phyloP scores from a whole-genome alignment of 1,140 invertebrate genomes.

The Penaeus vannamei region DNA sequence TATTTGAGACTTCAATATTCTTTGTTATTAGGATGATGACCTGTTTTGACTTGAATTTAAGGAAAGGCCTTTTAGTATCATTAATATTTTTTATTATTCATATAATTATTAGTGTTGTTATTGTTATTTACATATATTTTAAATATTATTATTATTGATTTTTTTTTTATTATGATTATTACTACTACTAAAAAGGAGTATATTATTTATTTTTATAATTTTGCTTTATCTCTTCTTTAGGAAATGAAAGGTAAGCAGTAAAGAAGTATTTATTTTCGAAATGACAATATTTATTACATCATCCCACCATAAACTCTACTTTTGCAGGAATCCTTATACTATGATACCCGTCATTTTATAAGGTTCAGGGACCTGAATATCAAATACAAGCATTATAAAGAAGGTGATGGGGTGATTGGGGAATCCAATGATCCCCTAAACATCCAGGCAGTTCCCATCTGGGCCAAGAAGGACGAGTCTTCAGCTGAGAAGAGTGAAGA shows the following conservation, averaged over 20 bases:
- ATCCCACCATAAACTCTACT: neutral
- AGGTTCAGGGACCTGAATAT: constrained; percentile 60
- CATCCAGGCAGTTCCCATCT: constrained; percentile 62
- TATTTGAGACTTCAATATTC: no score
- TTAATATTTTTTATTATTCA: no score
- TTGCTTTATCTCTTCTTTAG: no score
- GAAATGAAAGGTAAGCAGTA: constrained; percentile 1
- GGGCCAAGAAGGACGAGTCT: constrained; percentile 25
- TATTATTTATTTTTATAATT: no score
- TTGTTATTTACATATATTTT: no score
- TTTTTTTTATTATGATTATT: no score
- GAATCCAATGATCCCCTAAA: constrained; percentile 64
- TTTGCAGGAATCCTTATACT: constrained; percentile 64
- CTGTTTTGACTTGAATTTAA: no score
- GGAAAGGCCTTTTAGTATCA: no score
- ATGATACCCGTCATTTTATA: constrained; percentile 64
- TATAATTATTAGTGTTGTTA: no score
- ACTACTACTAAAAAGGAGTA: no score
- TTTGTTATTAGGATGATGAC: no score
- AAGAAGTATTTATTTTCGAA: neutral
- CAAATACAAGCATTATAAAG: constrained; percentile 50
- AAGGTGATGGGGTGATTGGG: constrained; percentile 60
- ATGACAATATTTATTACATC: neutral
- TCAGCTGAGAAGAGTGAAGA: neutral
- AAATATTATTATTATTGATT: no score